Base-by-base conservation (phyloP, 2,888 invertebrate species). In the Dicycla oo region DNA sequence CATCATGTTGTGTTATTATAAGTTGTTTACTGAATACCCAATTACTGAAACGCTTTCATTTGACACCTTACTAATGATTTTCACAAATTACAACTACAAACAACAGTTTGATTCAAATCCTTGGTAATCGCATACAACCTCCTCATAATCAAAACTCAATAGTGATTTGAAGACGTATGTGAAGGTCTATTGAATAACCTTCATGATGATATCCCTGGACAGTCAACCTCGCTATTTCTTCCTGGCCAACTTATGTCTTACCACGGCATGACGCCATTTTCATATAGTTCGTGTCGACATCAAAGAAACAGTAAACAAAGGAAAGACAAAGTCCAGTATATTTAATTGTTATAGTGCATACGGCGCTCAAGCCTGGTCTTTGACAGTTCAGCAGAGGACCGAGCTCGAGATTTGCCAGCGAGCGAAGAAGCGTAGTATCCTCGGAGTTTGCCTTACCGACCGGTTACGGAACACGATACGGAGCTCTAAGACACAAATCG, bases 1-100 rank as follows among this genome's bases (percentile, higher is more conserved):
- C n/a, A 45, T 56, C 45, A 77, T 26, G 13, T 26, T 15, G n/a
- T 53, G 13, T 20, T 43, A 60, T 40, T 61, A 49, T 49, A 69
- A 18, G 0, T 53, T 26, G 15, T 40, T 10, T 65, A 15, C 34
- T 8, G 26, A 10, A 4, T 49, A 15, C 5, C 4, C 18, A 34
- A 49, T 47, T 4, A 43, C 2, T 43, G 13, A 43, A 34, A 26
- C 4, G 0, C 11, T 69, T 54, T 69, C 45, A 69, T 61, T 68
- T 76, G 18, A 15, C 11, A 26, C 47, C n/a, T 54, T 2, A 40
- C 18, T 5, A 43, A 38, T 45, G 3, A n/a, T 23, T 47, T 3
- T n/a, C n/a, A n/a, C 2, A 18, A 58, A 6, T 18, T 4, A n/a
- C 10, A 53, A 47, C n/a, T 18, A 38, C 3, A n/a, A 23, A n/a